Evolutionary conservation across 1,140 invertebrate species (phyloP).

Genomic region (Camponotus pennsylvanicus): DNA sequence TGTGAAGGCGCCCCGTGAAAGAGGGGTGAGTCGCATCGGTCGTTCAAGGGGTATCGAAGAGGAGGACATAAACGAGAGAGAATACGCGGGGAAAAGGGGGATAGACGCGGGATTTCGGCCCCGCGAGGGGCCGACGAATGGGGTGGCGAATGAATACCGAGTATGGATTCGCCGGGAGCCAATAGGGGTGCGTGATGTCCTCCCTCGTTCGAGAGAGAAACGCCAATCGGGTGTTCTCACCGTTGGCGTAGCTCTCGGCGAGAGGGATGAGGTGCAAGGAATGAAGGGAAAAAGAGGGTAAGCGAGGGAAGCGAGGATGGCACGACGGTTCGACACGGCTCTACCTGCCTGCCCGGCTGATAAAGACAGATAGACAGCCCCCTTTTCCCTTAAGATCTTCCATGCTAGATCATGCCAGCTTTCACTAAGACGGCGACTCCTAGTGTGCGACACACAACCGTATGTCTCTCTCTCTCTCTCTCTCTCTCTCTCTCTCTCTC

Average conservation of each 20-base stretch:
- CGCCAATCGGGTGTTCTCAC: conserved; percentile 75
- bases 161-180: conserved; percentile 78
- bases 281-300: neutral
- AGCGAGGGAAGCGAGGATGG: conserved; percentile 35
- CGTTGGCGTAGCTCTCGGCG: conserved; percentile 66
- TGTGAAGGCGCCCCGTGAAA: conserved; percentile 60
- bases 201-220: conserved; percentile 69
- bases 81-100: conserved; percentile 28
- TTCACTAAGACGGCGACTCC: conserved; percentile 72
- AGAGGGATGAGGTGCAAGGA: conserved; percentile 20
- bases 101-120: conserved; percentile 37
- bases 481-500: too few relatives aligned
- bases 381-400: conserved; percentile 60
- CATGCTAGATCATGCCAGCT: conserved; percentile 77
- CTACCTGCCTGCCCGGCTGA: conserved; percentile 76
- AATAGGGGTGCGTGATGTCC: conserved; percentile 72
- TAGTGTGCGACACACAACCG: conserved; percentile 60
- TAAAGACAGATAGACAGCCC: conserved; percentile 79
- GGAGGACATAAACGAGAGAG: conserved; percentile 48
- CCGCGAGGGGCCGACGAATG: conserved; percentile 71
- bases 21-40: conserved; percentile 61
- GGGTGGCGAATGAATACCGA: conserved; percentile 79
- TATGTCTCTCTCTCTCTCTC: conserved; percentile 35
- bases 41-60: conserved; percentile 54
- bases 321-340: conserved; percentile 60